phyloP scores from a whole-genome alignment of 2,888 invertebrate genomes.

The Agriopis leucophaearia region DNA sequence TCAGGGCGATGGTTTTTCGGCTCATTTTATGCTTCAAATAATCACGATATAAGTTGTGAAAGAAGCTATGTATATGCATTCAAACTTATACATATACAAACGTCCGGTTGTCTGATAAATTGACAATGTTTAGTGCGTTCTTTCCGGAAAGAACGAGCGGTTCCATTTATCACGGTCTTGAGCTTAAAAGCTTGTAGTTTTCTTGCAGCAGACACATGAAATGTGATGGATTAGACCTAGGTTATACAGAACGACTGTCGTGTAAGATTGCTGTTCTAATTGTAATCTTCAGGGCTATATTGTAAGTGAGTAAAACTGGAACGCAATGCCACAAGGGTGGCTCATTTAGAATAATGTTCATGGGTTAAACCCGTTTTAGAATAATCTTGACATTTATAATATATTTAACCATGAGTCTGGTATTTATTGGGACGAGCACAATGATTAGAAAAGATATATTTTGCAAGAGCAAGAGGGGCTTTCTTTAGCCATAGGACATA shows the following conservation, averaged over 20 bases:
- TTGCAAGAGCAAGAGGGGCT: slow-evolving; percentile 7
- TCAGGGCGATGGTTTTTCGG: neutral
- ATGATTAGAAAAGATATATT: slow-evolving; percentile 10
- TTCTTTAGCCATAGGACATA: neutral
- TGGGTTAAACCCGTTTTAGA: slow-evolving; percentile 27
- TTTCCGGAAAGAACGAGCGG: slow-evolving; percentile 9
- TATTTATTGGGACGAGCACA: slow-evolving; percentile 24
- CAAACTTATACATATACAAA: too few species aligned
- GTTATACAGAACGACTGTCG: neutral
- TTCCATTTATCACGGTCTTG: neutral
- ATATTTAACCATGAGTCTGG: slow-evolving; percentile 10
- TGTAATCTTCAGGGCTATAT: neutral
- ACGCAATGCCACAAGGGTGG: slow-evolving; percentile 30
- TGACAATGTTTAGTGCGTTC: neutral
- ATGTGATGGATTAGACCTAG: neutral
- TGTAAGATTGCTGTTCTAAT: neutral
- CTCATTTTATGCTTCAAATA: neutral
- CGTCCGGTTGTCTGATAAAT: neutral
- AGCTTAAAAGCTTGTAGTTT: too few species aligned
- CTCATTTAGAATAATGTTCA: neutral
- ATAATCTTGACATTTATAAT: slow-evolving; percentile 17
- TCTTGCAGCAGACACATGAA: too few species aligned
- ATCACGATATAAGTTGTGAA: neutral
- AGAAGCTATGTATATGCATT: neutral
- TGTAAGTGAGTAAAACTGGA: slow-evolving; percentile 28